A percentile compares a stretch with the other conserved stretches of the same genome.
Conservation (phyloP, 1,140 invertebrate genomes). For the Geopemphigus sp. region DNA sequence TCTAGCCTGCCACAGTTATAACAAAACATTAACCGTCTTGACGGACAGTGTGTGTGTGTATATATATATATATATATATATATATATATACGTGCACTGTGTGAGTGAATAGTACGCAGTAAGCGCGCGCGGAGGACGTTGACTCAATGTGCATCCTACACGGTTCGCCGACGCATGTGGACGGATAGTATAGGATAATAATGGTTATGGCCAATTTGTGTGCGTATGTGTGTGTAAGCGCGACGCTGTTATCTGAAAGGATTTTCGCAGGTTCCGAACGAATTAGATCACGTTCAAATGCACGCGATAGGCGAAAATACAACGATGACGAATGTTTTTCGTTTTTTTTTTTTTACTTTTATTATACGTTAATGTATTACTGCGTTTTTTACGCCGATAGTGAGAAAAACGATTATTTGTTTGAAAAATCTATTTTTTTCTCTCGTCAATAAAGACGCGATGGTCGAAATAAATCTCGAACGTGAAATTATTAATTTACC, state of each 20-base stretch:
- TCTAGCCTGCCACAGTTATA: background rate
- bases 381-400: too few relatives aligned
- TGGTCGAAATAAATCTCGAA: too few relatives aligned
- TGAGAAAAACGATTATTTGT: too few relatives aligned
- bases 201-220: conserved; percentile 7
- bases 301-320: background rate
- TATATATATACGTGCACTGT: background rate
- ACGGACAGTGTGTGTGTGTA: conserved; percentile 1
- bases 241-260: too few relatives aligned
- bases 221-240: background rate
- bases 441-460: too few relatives aligned
- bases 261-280: background rate
- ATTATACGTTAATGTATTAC: too few relatives aligned
- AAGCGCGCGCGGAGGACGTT: conserved; percentile 19
- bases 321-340: background rate
- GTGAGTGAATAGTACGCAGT: background rate
- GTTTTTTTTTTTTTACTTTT: background rate
- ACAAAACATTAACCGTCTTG: conserved; percentile 5
- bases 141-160: conserved; percentile 37
- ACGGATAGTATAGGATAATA: conserved; percentile 3
- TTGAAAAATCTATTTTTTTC: too few relatives aligned
- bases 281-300: background rate
- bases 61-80: background rate
- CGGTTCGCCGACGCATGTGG: conserved; percentile 38
- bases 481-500: too few relatives aligned